A percentile compares a stretch with the other conserved stretches of the same genome.
Conservation (phyloP, 2,113 vertebrate species). For the Sylvicapra grimmia region DNA sequence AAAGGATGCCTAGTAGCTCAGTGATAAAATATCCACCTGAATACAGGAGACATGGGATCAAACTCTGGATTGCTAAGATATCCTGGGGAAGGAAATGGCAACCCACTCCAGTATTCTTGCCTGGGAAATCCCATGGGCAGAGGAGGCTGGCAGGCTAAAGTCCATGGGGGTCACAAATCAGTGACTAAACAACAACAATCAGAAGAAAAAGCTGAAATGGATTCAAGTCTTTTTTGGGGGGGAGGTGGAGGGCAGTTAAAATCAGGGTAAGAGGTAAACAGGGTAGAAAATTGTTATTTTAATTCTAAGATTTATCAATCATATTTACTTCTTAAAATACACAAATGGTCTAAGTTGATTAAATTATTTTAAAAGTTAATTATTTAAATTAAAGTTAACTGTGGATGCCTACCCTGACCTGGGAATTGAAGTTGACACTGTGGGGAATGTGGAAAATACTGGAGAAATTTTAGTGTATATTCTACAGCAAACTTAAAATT, state of each 20-base stretch:
- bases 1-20: background rate
- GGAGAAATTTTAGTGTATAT: background rate
- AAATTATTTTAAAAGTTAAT: background rate
- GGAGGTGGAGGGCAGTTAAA: background rate
- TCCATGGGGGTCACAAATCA: background rate
- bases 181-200: background rate
- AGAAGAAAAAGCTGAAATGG: background rate
- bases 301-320: background rate
- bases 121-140: background rate
- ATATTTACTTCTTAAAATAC: background rate
- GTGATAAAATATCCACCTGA: background rate
- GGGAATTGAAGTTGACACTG: background rate
- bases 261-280: fast-evolving
- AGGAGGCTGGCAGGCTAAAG: background rate
- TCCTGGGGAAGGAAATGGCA: background rate
- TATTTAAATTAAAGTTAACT: background rate
- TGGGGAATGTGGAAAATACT: background rate
- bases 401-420: background rate
- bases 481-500: background rate
- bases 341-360: background rate
- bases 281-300: background rate
- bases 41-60: background rate
- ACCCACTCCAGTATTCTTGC: background rate
- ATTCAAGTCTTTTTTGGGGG: background rate
- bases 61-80: background rate